phyloP scores from a whole-genome alignment of 2,888 invertebrate species.

The Apotomis turbidana region DNA sequence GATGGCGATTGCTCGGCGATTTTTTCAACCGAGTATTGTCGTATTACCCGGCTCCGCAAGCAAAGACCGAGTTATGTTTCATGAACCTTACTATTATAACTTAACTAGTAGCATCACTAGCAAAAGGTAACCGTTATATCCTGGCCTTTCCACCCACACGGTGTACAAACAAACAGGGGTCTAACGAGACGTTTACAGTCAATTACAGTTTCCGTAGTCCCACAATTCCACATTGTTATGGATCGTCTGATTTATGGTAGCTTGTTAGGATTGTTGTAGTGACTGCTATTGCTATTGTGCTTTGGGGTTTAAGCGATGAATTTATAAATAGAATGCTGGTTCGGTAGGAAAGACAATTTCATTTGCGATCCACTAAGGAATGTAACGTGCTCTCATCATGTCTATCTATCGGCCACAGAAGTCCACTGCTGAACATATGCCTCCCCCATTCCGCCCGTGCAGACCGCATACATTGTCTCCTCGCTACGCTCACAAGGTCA shows the following conservation, averaged over 20 bases:
- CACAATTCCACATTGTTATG: constrained; percentile 24
- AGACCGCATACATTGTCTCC: no score
- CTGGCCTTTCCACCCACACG: constrained; percentile 1
- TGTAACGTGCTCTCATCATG: no score
- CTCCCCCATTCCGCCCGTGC: no score
- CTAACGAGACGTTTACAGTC: constrained; percentile 29
- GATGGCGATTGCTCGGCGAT: no score
- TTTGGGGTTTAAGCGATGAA: background rate
- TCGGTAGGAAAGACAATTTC: background rate
- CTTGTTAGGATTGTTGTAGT: constrained; percentile 20
- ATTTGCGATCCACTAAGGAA: no score
- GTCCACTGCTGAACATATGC: no score
- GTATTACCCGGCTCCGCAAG: no score
- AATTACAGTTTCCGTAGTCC: constrained; percentile 1
- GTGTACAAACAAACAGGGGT: constrained; percentile 8
- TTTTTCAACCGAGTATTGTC: no score
- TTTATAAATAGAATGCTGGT: background rate
- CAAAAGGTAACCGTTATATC: background rate
- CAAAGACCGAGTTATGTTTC: no score
- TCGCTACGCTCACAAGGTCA: no score
- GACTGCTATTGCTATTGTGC: background rate
- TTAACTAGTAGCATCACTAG: background rate
- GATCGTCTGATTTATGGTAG: constrained; percentile 19
- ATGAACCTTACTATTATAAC: no score
- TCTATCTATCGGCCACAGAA: no score